A percentile compares a stretch with the other conserved stretches of the same genome.
phyloP scores from a whole-genome alignment of 2,888 invertebrate genomes.

The Hemicrepidius hirtus region DNA sequence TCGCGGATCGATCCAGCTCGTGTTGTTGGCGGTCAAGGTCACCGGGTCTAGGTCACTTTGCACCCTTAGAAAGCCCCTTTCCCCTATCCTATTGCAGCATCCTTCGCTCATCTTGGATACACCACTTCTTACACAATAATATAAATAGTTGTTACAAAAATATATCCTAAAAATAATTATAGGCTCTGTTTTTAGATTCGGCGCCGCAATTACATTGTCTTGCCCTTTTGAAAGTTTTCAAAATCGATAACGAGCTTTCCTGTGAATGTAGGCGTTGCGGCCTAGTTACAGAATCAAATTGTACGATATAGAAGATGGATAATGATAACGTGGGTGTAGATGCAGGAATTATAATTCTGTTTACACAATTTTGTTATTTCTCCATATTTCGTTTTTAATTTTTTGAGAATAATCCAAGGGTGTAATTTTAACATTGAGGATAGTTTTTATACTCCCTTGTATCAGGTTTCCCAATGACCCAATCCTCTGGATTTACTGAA shows the following conservation, averaged over 20 bases:
- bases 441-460: no score
- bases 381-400: no score
- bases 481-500: no score
- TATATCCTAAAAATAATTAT: neutral
- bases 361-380: no score
- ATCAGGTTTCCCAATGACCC: no score
- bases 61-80: slow-evolving; percentile 39
- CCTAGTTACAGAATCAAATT: slow-evolving; percentile 30
- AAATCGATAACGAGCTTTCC: slow-evolving; percentile 27
- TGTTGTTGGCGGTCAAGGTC: slow-evolving; percentile 66
- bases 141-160: slow-evolving; percentile 10
- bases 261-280: slow-evolving; percentile 38
- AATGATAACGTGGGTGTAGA: neutral
- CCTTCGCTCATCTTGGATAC: slow-evolving; percentile 9
- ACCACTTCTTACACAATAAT: slow-evolving; percentile 1
- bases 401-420: no score
- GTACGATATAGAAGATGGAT: neutral
- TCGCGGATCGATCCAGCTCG: slow-evolving; percentile 61
- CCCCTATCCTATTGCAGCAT: slow-evolving; percentile 4
- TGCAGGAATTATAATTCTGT: neutral
- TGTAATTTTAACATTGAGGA: no score
- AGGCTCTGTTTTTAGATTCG: neutral
- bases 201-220: slow-evolving; percentile 2
- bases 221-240: neutral
- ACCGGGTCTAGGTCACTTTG: slow-evolving; percentile 67